phyloP scores from a whole-genome alignment of 1,140 invertebrate species.

The Drosophila albomicans region DNA sequence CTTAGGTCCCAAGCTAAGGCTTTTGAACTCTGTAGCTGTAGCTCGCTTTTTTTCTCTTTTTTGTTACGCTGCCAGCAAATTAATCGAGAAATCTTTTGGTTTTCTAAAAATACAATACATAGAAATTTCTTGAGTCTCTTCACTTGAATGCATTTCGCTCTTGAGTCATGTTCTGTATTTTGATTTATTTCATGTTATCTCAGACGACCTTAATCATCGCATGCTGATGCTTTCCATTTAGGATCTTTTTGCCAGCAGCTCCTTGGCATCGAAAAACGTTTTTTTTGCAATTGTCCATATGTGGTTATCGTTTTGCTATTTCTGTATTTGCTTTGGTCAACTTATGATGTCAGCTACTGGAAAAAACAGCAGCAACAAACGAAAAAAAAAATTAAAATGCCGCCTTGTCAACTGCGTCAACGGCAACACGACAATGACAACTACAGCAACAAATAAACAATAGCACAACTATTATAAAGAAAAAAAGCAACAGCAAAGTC shows the following conservation, averaged over 20 bases:
- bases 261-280: conserved; percentile 25
- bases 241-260: conserved; percentile 5
- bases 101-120: background rate
- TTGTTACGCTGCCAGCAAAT: no score
- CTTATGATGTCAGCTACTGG: conserved; percentile 56
- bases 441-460: conserved; percentile 3
- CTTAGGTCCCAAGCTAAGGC: background rate
- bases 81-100: no score
- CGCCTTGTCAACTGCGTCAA: conserved; percentile 42
- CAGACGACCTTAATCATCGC: background rate
- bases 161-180: conserved; percentile 7
- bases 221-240: background rate
- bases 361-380: background rate
- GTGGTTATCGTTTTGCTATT: conserved; percentile 7
- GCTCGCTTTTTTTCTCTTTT: no score
- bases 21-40: background rate
- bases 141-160: background rate
- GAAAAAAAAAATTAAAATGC: background rate
- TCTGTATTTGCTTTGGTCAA: conserved; percentile 5
- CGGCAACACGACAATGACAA: conserved; percentile 27
- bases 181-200: background rate
- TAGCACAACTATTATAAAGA: conserved; percentile 8
- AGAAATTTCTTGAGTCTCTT: background rate
- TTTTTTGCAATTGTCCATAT: conserved; percentile 27
- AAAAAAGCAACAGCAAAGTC: conserved; percentile 40